A percentile compares a stretch with the other conserved stretches of the same genome.
Conservation (phyloP, 2,113 vertebrate genomes). For the Cacatua alba region DNA sequence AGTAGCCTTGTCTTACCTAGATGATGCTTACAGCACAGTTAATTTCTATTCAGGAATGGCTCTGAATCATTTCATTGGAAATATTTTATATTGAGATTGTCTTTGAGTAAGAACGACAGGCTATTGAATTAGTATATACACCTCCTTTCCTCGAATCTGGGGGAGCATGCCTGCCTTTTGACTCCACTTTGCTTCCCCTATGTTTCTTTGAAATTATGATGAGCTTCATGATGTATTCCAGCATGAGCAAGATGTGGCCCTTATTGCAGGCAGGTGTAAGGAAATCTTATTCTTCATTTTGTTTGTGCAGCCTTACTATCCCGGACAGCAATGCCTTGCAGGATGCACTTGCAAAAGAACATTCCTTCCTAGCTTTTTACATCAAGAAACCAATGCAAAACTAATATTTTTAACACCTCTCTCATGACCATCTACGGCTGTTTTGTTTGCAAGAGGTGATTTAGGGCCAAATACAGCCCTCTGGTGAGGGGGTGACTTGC, state of each 20-base stretch:
- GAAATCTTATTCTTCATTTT: background rate
- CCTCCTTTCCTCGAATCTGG: background rate
- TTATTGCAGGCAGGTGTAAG: background rate
- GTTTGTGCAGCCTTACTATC: rapidly evolving
- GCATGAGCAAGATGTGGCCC: background rate
- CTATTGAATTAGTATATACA: background rate
- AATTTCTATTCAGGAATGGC: background rate
- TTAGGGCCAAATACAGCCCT: background rate
- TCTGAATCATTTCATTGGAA: background rate
- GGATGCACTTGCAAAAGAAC: background rate
- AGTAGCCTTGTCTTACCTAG: background rate
- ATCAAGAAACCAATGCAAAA: background rate
- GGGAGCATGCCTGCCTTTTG: background rate
- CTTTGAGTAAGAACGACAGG: background rate
- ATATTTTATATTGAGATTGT: background rate
- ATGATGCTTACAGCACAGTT: background rate
- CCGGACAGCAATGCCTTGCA: background rate
- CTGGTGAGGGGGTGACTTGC: background rate
- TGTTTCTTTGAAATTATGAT: rapidly evolving
- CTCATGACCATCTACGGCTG: rapidly evolving
- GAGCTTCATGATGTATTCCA: background rate
- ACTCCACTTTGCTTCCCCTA: background rate
- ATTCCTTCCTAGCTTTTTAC: background rate
- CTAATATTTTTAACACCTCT: rapidly evolving
- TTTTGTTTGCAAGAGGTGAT: background rate